Conservation (phyloP, 1,140 invertebrate genomes). For the Sarcophaga bullata region DNA sequence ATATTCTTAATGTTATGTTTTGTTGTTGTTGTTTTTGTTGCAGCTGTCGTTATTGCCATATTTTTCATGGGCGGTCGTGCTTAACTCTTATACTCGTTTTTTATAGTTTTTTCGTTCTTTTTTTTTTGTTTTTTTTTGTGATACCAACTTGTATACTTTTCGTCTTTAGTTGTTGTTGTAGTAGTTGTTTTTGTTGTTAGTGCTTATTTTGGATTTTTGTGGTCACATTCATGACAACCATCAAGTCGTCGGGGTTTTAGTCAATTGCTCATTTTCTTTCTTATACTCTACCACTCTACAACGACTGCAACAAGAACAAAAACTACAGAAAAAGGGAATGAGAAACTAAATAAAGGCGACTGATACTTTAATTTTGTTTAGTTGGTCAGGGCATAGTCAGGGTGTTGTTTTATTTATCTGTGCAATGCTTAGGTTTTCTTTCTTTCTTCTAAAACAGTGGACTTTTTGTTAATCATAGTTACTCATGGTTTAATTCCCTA, state of each 20-base stretch:
- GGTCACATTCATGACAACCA: constrained; percentile 25
- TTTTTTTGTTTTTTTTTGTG: background rate
- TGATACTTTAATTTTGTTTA: background rate
- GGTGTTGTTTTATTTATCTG: constrained; percentile 31
- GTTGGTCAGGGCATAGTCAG: background rate
- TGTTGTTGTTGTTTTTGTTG: background rate
- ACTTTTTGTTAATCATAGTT: background rate
- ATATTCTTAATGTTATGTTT: no score
- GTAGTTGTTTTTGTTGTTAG: background rate
- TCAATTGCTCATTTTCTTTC: constrained; percentile 44
- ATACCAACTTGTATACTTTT: background rate
- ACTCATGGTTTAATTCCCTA: no score
- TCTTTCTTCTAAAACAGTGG: background rate
- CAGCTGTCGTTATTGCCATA: background rate
- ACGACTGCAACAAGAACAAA: constrained; percentile 47
- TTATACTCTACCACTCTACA: constrained; percentile 44
- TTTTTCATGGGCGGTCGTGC: constrained; percentile 24
- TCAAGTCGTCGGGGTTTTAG: constrained; percentile 6
- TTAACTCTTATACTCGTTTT: constrained; percentile 5
- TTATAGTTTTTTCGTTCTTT: background rate
- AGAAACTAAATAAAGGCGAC: background rate
- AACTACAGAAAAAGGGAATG: no score
- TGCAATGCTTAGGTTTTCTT: constrained; percentile 44
- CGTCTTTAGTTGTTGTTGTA: background rate
- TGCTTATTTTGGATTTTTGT: constrained; percentile 5